These are phyloP conservation scores for Asobara japonica DNA, from an alignment of 1,140 invertebrate genomes.

Conservation along the genomic window DNA sequence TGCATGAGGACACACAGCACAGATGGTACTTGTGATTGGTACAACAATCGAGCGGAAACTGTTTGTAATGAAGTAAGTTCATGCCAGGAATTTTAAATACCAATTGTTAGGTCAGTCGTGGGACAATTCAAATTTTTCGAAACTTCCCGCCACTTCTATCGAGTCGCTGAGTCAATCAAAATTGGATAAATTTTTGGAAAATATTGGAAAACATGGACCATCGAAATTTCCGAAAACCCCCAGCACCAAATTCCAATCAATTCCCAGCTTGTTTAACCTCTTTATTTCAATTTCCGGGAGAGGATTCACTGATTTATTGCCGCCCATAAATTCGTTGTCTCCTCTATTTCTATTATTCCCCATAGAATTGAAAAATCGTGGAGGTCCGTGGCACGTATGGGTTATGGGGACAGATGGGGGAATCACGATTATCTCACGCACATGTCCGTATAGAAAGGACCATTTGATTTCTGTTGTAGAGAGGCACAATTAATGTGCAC, in stretches of 20 bases:
- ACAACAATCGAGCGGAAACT: slow-evolving; percentile 48
- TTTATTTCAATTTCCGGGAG: not conserved
- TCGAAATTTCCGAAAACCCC: not conserved
- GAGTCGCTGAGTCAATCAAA: no score
- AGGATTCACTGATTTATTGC: not conserved
- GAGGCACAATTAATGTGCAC: slow-evolving; percentile 62
- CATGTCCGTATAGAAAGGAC: slow-evolving; percentile 32
- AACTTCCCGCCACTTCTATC: no score
- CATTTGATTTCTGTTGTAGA: not conserved
- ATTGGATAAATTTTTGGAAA: no score
- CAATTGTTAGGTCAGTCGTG: not conserved
- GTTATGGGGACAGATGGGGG: slow-evolving; percentile 56
- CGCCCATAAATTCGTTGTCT: slow-evolving; percentile 30
- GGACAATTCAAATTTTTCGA: no score
- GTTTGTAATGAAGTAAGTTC: slow-evolving; percentile 56
- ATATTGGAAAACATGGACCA: no score
- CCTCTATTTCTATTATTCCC: slow-evolving; percentile 45
- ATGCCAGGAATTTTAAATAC: not conserved
- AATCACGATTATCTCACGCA: slow-evolving; percentile 51
- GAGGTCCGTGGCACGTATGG: slow-evolving; percentile 45
- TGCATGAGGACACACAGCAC: slow-evolving; percentile 54
- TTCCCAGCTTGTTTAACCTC: no score
- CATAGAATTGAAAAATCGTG: slow-evolving; percentile 52
- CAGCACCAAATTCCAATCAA: no score
- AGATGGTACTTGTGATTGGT: slow-evolving; percentile 58